Evolutionary conservation across 1,140 invertebrate species (phyloP).

Genomic region (Calliphora vicina): DNA sequence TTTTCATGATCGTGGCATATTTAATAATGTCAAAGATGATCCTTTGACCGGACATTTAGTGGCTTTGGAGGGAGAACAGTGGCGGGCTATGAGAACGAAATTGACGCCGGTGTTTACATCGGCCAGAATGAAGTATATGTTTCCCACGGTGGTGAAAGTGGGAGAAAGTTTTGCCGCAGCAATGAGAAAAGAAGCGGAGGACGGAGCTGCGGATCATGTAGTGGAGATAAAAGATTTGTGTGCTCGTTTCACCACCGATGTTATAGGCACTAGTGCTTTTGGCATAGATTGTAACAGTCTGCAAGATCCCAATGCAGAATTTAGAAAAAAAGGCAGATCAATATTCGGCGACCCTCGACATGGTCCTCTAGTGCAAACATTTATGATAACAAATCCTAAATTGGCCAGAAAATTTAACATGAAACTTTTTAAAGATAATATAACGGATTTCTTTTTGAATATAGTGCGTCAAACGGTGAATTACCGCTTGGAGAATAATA

Average conservation of each 20-base stretch:
- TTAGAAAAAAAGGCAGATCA: conserved; percentile 58
- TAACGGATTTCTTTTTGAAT: conserved; percentile 60
- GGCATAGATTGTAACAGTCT: conserved; percentile 35
- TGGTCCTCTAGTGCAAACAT: conserved; percentile 41
- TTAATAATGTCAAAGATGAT: conserved; percentile 64
- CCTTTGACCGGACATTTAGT: conserved; percentile 65
- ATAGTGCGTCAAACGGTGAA: conserved; percentile 60
- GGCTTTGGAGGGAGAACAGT: conserved; percentile 64
- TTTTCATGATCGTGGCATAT: conserved; percentile 65
- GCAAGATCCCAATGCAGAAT: conserved; percentile 63
- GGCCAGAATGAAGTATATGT: conserved; percentile 69
- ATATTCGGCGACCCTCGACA: conserved; percentile 48
- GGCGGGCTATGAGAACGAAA: conserved; percentile 66
- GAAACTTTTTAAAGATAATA: conserved; percentile 50
- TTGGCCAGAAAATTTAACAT: conserved; percentile 48
- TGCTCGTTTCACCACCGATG: conserved; percentile 69
- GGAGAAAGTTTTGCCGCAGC: conserved; percentile 54
- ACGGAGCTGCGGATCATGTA: conserved; percentile 42
- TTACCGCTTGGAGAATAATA: conserved; percentile 58
- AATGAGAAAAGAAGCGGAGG: conserved; percentile 46
- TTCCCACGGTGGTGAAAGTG: conserved; percentile 57
- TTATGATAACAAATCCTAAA: conserved; percentile 51
- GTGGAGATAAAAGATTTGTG: conserved; percentile 58
- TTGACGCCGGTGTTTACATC: conserved; percentile 69
- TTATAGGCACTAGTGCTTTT: conserved; percentile 65